Base-by-base conservation (phyloP, 2,113 vertebrate species). In the Caranx ignobilis region DNA sequence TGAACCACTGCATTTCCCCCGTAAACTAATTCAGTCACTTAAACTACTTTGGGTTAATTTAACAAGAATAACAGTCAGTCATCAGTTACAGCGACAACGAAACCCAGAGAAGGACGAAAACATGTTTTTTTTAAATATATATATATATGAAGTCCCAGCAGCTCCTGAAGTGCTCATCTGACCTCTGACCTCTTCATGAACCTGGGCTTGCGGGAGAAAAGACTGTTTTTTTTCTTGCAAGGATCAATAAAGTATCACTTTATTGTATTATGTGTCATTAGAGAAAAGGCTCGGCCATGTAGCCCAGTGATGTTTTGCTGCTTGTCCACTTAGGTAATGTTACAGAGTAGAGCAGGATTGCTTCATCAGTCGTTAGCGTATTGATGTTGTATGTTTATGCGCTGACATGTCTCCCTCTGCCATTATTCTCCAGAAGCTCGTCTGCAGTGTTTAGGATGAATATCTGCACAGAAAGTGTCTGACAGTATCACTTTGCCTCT, bases 191-290 rank as follows among this genome's bases (percentile, higher is more conserved):
- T 63, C 57, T 59, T 39, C 10, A 62, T 61, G 12, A 82, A 76
- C 32, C 18, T 32, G 11, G 11, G 21, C 26, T 26, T 26, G 4
- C 63, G 43, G 26, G 6, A 71, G 13, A 70, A 74, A 75, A 69
- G 18, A 26, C 18, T n/a, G 11, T 52, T 82, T 48, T 73, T 82
- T 48, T 73, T 18, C 50, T 48, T 13, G 39, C 5, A 10, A 35
- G 34, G 75, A 89, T 86, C 87, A 76, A 78, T 89, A 0, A 85
- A 77, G 61, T 65, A 50, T 85, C 56, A 63, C 31, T n/a, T 82
- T 72, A 87, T 82, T 75, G 69, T 78, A 79, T 89, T 75, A 89
- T 1, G 56, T 79, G 69, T 70, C 69, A 60, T 81, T 57, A 76
- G 83, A 86, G 55, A 61, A 83, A 90, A 65, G 87, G 48, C 41